Percentiles rank a stretch among this genome's conserved stretches.
Evolutionary conservation across 2,797 vertebrate genomes (phyloP).

Genomic region (Tauraco hartlaubi): DNA sequence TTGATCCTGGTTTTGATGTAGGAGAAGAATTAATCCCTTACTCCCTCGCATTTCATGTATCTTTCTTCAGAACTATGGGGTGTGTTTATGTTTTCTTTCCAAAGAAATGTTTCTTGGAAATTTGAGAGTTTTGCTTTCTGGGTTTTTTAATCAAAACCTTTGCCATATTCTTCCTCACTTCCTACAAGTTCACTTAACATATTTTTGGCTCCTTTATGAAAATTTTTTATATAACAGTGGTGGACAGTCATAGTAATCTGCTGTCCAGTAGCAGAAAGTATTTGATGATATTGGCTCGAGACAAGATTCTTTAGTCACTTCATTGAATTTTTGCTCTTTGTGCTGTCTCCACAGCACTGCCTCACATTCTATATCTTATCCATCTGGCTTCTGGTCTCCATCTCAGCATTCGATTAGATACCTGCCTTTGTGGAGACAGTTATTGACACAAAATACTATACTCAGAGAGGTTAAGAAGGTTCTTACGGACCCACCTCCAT

Average conservation of each 20-base stretch:
- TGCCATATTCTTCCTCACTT: background rate
- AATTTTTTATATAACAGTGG: background rate
- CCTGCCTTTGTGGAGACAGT: background rate
- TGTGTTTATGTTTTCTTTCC: background rate
- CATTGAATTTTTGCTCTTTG: background rate
- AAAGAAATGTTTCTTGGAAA: slow-evolving; percentile 42
- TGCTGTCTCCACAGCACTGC: background rate
- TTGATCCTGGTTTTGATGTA: background rate
- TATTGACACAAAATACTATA: fast-evolving
- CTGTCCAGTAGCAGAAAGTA: background rate
- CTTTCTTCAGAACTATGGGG: slow-evolving; percentile 2
- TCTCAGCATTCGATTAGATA: background rate
- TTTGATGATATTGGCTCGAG: background rate
- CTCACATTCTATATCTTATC: background rate
- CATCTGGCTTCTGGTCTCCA: background rate
- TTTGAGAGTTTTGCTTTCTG: slow-evolving; percentile 8
- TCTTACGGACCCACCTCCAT: background rate
- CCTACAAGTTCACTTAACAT: background rate
- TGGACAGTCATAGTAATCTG: background rate
- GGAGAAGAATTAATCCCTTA: slow-evolving; percentile 16
- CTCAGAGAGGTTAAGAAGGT: background rate
- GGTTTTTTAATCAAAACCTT: slow-evolving; percentile 21
- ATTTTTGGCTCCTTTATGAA: background rate
- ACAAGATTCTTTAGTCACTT: background rate
- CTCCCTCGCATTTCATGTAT: slow-evolving; percentile 5